Percentiles rank a stretch among this genome's conserved stretches.
Conservation (phyloP, 2,113 vertebrate genomes). For the Strigops habroptila region DNA sequence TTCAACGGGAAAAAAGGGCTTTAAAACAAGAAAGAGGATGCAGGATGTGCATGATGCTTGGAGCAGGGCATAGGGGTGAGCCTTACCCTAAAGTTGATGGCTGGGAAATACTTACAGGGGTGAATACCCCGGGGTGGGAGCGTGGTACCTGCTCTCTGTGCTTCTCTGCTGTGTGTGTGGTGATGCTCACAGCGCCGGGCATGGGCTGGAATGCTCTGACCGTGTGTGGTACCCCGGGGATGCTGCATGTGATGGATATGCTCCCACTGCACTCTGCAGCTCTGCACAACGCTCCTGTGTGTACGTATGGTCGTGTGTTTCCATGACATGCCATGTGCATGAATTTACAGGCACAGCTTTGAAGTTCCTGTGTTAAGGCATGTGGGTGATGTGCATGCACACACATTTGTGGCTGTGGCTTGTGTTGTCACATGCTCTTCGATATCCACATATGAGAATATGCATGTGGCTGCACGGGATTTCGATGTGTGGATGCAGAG, state of each 20-base stretch:
- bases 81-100: neutral
- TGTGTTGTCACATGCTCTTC: neutral
- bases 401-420: accelerated
- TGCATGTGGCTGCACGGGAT: neutral
- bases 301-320: accelerated
- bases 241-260: accelerated
- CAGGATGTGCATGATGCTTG: neutral
- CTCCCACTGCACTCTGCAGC: neutral
- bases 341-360: neutral
- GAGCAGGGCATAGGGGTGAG: neutral
- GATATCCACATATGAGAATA: accelerated
- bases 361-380: neutral
- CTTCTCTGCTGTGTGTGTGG: neutral
- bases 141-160: neutral
- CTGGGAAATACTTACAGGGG: neutral
- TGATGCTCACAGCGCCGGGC: neutral
- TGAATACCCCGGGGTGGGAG: neutral
- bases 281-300: accelerated
- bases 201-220: neutral
- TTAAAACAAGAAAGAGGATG: neutral
- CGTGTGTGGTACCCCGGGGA: neutral
- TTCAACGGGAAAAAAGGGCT: neutral
- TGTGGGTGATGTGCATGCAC: neutral
- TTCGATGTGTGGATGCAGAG: neutral
- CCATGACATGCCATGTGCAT: accelerated